phyloP scores from a whole-genome alignment of 2,888 invertebrate species.

The Acanthosepion lycidas region DNA sequence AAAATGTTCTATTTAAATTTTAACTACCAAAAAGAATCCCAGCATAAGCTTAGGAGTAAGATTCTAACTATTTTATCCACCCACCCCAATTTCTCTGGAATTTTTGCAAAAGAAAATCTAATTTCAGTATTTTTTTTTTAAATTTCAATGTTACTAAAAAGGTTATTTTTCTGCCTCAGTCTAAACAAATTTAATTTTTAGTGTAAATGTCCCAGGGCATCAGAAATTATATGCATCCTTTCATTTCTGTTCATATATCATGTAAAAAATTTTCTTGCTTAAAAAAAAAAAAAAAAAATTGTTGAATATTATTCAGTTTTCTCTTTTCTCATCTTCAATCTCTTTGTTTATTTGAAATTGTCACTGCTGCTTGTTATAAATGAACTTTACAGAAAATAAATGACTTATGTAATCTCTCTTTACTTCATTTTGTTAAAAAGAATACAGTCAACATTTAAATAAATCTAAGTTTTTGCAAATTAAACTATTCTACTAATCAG shows the following conservation, averaged over 20 bases:
- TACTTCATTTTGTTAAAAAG: too few species aligned
- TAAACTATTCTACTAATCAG: too few species aligned
- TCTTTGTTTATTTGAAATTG: not conserved
- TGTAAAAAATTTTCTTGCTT: not conserved
- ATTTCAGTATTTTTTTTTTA: not conserved
- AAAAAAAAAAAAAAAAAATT: not conserved
- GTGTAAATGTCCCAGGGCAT: not conserved
- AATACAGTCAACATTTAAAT: too few species aligned
- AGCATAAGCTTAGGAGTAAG: not conserved
- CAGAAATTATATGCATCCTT: not conserved
- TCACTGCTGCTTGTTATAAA: too few species aligned
- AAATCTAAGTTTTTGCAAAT: too few species aligned
- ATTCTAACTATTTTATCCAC: not conserved
- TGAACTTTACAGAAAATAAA: too few species aligned
- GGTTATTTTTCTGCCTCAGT: not conserved
- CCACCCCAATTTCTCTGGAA: not conserved
- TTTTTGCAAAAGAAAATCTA: not conserved
- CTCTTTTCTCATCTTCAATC: not conserved
- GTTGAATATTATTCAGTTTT: not conserved
- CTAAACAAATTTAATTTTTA: not conserved
- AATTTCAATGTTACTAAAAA: not conserved
- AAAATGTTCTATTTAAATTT: not conserved
- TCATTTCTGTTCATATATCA: not conserved
- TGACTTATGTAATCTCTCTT: too few species aligned
- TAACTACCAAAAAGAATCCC: not conserved